Percentiles rank a stretch among this genome's conserved stretches.
phyloP scores from a whole-genome alignment of 2,797 vertebrate species.

The Alouatta caraya region DNA sequence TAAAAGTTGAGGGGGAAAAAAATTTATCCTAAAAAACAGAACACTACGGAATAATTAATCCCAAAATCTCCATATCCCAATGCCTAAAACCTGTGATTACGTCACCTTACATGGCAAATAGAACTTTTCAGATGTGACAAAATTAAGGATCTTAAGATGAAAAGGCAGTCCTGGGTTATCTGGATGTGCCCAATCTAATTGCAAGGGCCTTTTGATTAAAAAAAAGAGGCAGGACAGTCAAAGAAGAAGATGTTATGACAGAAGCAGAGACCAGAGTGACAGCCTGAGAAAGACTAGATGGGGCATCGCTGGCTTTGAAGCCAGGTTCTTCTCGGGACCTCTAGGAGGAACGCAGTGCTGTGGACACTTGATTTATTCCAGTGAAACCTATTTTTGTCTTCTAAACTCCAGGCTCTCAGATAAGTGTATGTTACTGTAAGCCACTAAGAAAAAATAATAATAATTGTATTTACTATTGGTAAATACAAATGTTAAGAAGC shows the following conservation, averaged over 20 bases:
- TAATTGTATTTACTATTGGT: not conserved
- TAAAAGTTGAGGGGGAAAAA: not conserved
- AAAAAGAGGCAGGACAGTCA: not conserved
- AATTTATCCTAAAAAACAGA: not conserved
- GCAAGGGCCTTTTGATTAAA: not conserved
- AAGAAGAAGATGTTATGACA: not conserved
- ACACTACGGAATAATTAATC: not conserved
- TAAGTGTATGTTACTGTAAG: not conserved
- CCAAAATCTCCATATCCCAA: not conserved
- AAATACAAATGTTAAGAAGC: constrained; percentile 1
- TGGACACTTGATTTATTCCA: not conserved
- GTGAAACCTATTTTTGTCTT: not conserved
- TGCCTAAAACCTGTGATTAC: not conserved
- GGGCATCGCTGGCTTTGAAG: not conserved
- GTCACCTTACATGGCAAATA: not conserved
- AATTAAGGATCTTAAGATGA: not conserved
- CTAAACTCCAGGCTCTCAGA: not conserved
- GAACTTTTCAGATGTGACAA: not conserved
- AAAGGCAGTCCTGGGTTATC: not conserved
- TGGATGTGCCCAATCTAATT: not conserved
- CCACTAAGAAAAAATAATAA: not conserved
- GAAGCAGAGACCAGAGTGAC: not conserved
- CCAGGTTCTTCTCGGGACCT: not conserved
- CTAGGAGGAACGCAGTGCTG: not conserved
- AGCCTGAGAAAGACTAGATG: not conserved